Evolutionary conservation across 1,140 invertebrate species (phyloP), one percentile per base, ranked within the genome.

Genomic region (Onthophagus taurus): DNA sequence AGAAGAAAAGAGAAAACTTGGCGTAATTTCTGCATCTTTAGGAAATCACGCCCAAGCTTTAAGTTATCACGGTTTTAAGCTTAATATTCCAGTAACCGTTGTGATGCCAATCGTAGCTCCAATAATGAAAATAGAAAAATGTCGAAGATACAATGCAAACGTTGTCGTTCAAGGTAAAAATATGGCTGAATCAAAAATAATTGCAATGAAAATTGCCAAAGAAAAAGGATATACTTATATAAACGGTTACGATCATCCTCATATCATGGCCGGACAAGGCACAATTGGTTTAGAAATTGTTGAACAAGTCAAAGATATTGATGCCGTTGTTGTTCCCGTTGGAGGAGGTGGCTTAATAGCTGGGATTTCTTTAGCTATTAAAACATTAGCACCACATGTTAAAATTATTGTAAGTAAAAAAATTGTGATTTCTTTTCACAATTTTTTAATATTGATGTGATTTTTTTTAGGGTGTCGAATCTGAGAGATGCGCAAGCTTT

Each of bases 181-280:
- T 57, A 90, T 96, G 77, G 80, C 75, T 14, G 88, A 94, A 66
- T 84, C 87, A 0, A 90, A 86, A 58, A 71, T 73, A 31, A 69
- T 80, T 56, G 90, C 90, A 0, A 77, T 90, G 67, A 71, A 68
- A 44, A 60, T 91, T 44, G 76, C 80, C 0, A 79, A 80, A 51
- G 79, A 90, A 48, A 68, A 75, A 42, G 72, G 72, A 1, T 66
- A 86, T 17, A 75, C 78, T 8, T 95, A 95, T 55, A 85, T 92
- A 24, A 92, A 91, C 65, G 88, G 86, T 2, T 93, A 92, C 59
- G 91, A 95, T 65, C 87, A 95, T 66, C 89, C 90, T 0, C 76
- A 93, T 55, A 91, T 96, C 30, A 81, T 96, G 66, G 88, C 91
- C 2, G 92, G 91, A 0, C 90, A 94, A 66, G 92, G 92, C 7